phyloP scores from a whole-genome alignment of 2,888 invertebrate species.

The Zele albiditarsus region DNA sequence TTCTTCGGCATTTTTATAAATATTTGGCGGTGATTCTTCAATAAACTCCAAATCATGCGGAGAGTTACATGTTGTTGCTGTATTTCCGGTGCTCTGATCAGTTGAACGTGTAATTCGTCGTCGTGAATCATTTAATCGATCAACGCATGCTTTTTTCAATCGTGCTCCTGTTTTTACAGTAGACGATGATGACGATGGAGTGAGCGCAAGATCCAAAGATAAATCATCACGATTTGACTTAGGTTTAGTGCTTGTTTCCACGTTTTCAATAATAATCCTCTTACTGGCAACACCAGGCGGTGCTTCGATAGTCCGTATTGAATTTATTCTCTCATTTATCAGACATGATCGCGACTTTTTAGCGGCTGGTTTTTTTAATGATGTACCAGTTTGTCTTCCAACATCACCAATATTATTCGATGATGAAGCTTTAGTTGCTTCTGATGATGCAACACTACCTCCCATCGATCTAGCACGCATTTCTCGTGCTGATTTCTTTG shows the following conservation, averaged over 20 bases:
- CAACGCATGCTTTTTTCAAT: not conserved
- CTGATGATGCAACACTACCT: not conserved
- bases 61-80: not conserved
- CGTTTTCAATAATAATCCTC: not conserved
- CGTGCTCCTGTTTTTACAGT: not conserved
- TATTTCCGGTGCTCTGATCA: not conserved
- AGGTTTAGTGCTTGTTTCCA: not conserved
- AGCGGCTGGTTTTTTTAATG: not conserved
- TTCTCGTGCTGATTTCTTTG: not conserved
- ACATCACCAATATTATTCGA: not conserved
- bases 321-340: slow-evolving; percentile 15
- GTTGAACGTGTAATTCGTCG: not conserved
- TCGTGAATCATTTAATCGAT: not conserved
- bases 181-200: not conserved
- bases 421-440: not conserved
- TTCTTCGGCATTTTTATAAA: slow-evolving; percentile 46
- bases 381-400: not conserved
- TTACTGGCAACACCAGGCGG: not conserved
- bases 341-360: slow-evolving; percentile 1
- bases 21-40: slow-evolving; percentile 20
- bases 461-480: not conserved
- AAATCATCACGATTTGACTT: slow-evolving; percentile 12
- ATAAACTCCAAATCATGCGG: slow-evolving; percentile 27
- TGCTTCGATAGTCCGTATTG: slow-evolving; percentile 8
- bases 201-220: not conserved